phyloP scores from a whole-genome alignment of 2,797 vertebrate genomes.

The Gymnocypris eckloni region DNA sequence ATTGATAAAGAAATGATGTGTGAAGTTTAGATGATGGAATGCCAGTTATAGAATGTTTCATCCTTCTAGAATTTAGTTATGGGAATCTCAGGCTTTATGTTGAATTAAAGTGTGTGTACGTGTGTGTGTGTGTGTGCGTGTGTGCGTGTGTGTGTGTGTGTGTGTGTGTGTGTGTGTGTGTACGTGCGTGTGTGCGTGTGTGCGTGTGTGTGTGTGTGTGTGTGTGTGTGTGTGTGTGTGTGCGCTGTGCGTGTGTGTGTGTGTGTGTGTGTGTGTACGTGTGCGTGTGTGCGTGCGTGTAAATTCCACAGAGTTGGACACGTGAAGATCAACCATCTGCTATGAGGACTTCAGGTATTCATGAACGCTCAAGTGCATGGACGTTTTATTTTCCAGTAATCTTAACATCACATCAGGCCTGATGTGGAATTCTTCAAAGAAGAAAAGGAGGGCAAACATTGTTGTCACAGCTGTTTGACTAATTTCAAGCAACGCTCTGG shows the following conservation, averaged over 20 bases:
- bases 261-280: background rate
- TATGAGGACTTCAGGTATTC: constrained; percentile 8
- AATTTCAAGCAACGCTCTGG: constrained; percentile 18
- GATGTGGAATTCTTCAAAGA: constrained; percentile 45
- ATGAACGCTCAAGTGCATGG: background rate
- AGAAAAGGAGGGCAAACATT: constrained; percentile 35
- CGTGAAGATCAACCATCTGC: background rate
- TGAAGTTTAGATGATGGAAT: background rate
- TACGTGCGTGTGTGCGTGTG: background rate
- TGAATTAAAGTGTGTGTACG: background rate
- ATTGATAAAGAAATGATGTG: background rate
- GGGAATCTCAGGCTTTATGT: background rate
- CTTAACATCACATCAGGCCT: constrained; percentile 31
- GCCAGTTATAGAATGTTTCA: background rate
- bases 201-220: background rate
- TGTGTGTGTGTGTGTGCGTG: background rate
- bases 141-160: background rate
- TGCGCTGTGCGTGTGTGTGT: background rate
- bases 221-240: background rate
- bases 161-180: background rate
- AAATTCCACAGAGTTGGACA: background rate
- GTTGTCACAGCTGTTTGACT: constrained; percentile 55
- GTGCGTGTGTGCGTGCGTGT: no score
- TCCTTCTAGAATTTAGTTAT: background rate
- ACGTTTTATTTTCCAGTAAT: constrained; percentile 51